These are phyloP conservation scores for Oryzias melastigma DNA, from an alignment of 2,113 vertebrate genomes.

Conservation along the genomic window DNA sequence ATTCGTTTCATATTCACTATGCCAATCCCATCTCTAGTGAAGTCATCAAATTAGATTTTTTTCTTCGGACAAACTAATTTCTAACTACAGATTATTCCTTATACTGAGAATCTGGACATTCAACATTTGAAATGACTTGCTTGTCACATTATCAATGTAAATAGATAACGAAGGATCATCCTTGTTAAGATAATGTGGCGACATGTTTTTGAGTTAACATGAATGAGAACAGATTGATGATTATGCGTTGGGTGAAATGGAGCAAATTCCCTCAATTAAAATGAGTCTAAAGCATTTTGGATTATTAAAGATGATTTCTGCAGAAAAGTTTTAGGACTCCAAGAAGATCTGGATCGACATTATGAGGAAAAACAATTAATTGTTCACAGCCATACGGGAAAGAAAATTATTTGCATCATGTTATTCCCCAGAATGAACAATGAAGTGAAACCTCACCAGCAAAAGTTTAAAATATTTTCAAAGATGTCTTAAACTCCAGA, in stretches of 20 bases:
- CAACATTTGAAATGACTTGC: slow-evolving; percentile 14
- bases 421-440: not conserved
- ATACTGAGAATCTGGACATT: not conserved
- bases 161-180: slow-evolving; percentile 18
- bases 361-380: slow-evolving; percentile 4
- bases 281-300: slow-evolving; percentile 2
- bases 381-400: slow-evolving; percentile 3
- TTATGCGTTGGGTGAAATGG: slow-evolving; percentile 15
- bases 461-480: slow-evolving; percentile 12
- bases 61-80: not conserved
- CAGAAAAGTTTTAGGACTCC: slow-evolving; percentile 6
- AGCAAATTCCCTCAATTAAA: slow-evolving; percentile 11
- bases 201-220: slow-evolving; percentile 12
- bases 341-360: slow-evolving; percentile 10
- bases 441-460: slow-evolving; percentile 13
- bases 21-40: too few relatives aligned
- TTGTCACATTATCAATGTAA: slow-evolving; percentile 15
- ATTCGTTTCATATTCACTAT: too few relatives aligned
- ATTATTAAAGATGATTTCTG: not conserved
- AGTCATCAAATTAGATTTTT: not conserved
- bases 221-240: slow-evolving; percentile 35
- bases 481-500: not conserved
- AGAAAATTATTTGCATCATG: slow-evolving; percentile 2
- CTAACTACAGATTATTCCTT: slow-evolving; percentile 2
- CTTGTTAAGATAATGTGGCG: not conserved